Conservation (phyloP, 2,888 invertebrate species). For the Flabesymbios commensalis region DNA sequence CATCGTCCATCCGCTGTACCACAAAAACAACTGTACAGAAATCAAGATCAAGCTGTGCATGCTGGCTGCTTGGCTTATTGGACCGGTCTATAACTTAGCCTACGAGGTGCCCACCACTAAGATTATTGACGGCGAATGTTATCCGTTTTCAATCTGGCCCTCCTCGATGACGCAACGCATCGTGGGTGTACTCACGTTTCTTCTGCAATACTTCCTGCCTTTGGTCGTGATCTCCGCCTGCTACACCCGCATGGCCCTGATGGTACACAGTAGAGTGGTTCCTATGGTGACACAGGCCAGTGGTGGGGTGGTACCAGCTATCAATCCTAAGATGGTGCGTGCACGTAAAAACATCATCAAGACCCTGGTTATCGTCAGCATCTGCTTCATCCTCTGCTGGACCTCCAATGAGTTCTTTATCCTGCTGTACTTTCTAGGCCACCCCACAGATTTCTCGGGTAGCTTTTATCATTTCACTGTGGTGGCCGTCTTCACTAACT, state of each 20-base stretch:
- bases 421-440: slow-evolving; percentile 3
- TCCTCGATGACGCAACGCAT: not conserved
- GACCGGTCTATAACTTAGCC: slow-evolving; percentile 14
- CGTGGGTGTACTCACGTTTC: slow-evolving; percentile 21
- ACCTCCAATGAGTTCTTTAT: slow-evolving; percentile 8
- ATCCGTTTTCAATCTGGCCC: slow-evolving; percentile 21
- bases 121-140: slow-evolving; percentile 25
- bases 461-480: slow-evolving; percentile 9
- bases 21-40: slow-evolving; percentile 23
- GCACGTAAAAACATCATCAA: slow-evolving; percentile 6
- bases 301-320: not conserved
- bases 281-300: not conserved
- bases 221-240: slow-evolving; percentile 20
- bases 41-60: slow-evolving; percentile 5
- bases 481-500: slow-evolving; percentile 8
- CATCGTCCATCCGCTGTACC: slow-evolving; percentile 29
- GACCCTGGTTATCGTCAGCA: not conserved
- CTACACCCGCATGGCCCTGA: slow-evolving; percentile 25
- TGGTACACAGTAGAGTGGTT: slow-evolving; percentile 5
- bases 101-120: slow-evolving; percentile 11
- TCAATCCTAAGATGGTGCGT: not conserved
- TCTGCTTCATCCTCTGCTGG: slow-evolving; percentile 9
- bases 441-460: slow-evolving; percentile 4
- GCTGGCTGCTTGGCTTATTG: slow-evolving; percentile 15
- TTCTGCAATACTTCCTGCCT: slow-evolving; percentile 28